Evolutionary conservation across 2,113 vertebrate genomes (phyloP).

Genomic region (Uropsilus gracilis): DNA sequence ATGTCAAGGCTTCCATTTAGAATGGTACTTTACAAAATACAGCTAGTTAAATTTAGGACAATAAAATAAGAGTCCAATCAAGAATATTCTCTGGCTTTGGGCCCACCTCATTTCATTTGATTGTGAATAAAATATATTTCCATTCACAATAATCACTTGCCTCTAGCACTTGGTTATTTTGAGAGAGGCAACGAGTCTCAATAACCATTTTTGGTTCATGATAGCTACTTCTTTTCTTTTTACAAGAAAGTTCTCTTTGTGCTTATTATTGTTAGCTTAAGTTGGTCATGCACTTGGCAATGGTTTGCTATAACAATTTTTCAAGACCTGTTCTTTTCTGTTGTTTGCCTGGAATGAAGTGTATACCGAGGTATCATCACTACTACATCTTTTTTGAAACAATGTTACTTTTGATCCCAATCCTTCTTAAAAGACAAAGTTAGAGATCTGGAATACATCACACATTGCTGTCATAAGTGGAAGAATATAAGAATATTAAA

Average conservation of each 20-base stretch:
- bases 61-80: constrained; percentile 63
- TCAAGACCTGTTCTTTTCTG: background rate
- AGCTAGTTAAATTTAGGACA: constrained; percentile 60
- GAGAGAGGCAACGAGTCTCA: constrained; percentile 2
- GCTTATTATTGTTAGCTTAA: background rate
- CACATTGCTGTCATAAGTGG: background rate
- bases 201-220: background rate
- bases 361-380: background rate
- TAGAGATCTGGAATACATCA: background rate
- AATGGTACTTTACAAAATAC: constrained; percentile 47
- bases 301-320: background rate
- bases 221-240: background rate
- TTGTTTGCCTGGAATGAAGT: background rate
- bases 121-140: constrained; percentile 57
- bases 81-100: constrained; percentile 60
- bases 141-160: constrained; percentile 46
- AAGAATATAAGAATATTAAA: background rate
- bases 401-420: background rate
- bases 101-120: constrained; percentile 54
- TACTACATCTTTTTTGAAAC: background rate
- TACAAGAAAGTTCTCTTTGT: background rate
- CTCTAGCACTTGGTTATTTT: constrained; percentile 30
- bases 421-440: background rate
- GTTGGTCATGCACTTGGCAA: background rate
- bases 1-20: constrained; percentile 36